These are phyloP conservation scores for Eidolon helvum DNA, from an alignment of 2,113 vertebrate species.

Conservation along the genomic window DNA sequence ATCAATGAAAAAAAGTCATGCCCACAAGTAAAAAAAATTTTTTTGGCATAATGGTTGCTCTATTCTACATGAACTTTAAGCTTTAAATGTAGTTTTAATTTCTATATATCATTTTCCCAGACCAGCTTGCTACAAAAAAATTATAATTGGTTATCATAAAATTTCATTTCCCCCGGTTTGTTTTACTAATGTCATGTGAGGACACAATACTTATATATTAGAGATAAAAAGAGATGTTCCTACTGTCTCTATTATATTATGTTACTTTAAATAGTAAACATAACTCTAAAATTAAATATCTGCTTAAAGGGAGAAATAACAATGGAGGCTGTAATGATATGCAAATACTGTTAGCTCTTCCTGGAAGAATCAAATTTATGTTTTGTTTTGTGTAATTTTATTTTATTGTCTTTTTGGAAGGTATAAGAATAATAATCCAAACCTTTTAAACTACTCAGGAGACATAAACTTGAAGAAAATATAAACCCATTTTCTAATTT, in stretches of 20 bases:
- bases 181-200: neutral
- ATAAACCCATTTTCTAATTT: neutral
- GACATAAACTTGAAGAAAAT: neutral
- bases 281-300: conserved; percentile 53
- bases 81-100: neutral
- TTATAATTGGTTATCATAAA: conserved; percentile 35
- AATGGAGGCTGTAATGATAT: neutral
- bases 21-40: neutral
- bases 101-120: neutral
- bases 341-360: conserved; percentile 49
- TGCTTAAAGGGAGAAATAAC: conserved; percentile 41
- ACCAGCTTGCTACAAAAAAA: conserved; percentile 19
- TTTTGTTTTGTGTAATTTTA: conserved; percentile 34
- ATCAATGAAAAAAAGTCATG: neutral
- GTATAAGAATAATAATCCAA: conserved; percentile 2
- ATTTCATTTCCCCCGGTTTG: conserved; percentile 18
- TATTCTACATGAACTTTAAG: neutral
- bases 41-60: neutral
- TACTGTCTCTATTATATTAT: conserved; percentile 27
- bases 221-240: neutral
- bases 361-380: conserved; percentile 30
- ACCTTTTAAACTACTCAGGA: neutral
- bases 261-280: conserved; percentile 33
- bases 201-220: neutral
- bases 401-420: conserved; percentile 33